phyloP scores from a whole-genome alignment of 2,113 vertebrate species.

The Lampris incognitus region DNA sequence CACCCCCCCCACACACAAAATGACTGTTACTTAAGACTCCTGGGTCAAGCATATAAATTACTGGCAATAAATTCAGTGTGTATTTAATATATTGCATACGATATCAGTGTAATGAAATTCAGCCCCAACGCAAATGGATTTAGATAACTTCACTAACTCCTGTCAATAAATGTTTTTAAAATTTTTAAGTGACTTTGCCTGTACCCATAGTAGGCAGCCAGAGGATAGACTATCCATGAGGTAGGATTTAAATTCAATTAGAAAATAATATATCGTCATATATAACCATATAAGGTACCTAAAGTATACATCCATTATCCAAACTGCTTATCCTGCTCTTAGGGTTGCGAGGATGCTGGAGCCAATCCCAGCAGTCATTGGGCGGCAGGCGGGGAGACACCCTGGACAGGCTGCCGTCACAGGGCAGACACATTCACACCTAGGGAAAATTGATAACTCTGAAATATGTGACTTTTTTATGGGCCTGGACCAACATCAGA shows the following conservation, averaged over 20 bases:
- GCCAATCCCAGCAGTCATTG: too few relatives aligned
- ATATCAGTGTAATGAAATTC: not conserved
- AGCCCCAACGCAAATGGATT: not conserved
- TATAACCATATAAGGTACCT: not conserved
- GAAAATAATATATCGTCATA: not conserved
- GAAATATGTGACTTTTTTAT: too few relatives aligned
- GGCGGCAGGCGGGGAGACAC: too few relatives aligned
- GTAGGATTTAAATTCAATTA: not conserved
- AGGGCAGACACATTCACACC: too few relatives aligned
- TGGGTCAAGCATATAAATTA: not conserved
- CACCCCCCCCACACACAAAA: not conserved
- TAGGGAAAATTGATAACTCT: too few relatives aligned
- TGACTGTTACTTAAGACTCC: not conserved
- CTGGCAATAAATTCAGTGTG: conserved; percentile 1
- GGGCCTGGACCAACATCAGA: not conserved
- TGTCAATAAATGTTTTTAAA: not conserved
- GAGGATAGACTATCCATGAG: not conserved
- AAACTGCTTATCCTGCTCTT: too few relatives aligned
- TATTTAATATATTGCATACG: conserved; percentile 1
- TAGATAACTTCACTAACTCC: not conserved
- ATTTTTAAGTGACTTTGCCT: too few relatives aligned
- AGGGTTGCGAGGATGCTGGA: too few relatives aligned
- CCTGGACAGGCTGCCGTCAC: too few relatives aligned
- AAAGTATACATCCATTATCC: too few relatives aligned
- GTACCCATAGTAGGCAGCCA: too few relatives aligned